Base-by-base conservation (phyloP, 2,888 invertebrate genomes). In the Drosophila lacicola region DNA sequence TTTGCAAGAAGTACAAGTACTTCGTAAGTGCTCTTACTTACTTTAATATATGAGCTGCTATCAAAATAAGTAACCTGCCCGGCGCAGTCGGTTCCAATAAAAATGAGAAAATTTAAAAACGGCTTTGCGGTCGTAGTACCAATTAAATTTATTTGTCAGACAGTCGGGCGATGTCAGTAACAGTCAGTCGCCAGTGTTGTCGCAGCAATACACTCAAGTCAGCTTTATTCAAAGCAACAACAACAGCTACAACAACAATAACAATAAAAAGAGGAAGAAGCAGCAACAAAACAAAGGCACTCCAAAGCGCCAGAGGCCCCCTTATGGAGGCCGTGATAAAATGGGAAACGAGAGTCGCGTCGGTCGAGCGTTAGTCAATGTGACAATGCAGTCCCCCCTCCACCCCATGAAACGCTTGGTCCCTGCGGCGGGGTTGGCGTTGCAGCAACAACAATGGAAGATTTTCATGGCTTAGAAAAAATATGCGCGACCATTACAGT, bases 141-240 rank as follows among this genome's bases (percentile, higher is more conserved):
- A 84, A 82, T 82, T 82, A 82, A 76, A 84, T 82, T 84, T 81
- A 70, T 75, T 82, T 78, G 82, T 78, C 57, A 61, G 81, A 67
- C 74, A 55, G 63, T 50, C 65, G 64, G 58, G 58, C 64, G 67
- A 78, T 82, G 81, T 60, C 68, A 66, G 50, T 68, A 75, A 66
- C 78, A 66, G 82, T 61, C 56, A 57, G 80, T 47, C 45, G 54
- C 55, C 61, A 50, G 51, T 44, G 61, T 60, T 63, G 70, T 33
- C 56, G 60, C 67, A 61, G 70, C 72, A 67, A 68, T 71, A 69
- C 71, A 82, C 79, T 85, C 66, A 79, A 76, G 70, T 68, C 82
- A 58, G 69, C 68, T 74, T 77, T 74, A 68, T 74, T 76, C 79
- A 65, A 74, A 62, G 61, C 55, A 62, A 57, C 58, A 81, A 56